These are phyloP conservation scores for Numenius phaeopus DNA, from an alignment of 2,797 vertebrate species.

Conservation along the genomic window DNA sequence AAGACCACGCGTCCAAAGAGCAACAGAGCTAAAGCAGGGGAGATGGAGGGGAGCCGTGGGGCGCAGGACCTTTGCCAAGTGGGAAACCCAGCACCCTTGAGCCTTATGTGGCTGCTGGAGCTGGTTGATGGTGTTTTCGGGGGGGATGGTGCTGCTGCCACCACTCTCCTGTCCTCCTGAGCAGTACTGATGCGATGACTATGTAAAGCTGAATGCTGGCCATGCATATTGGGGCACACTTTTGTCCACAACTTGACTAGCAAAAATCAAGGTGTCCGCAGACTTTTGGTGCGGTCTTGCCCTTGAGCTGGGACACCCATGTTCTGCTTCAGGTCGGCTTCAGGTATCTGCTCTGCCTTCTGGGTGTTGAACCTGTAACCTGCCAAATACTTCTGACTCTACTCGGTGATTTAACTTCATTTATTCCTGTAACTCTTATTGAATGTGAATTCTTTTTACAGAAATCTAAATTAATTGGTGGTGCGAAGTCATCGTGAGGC, in stretches of 20 bases:
- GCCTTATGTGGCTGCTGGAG: not conserved
- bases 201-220: not conserved
- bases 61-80: not conserved
- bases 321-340: not conserved
- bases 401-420: not conserved
- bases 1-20: not conserved
- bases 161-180: not conserved
- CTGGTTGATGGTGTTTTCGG: not conserved
- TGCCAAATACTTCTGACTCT: not conserved
- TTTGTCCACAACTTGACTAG: not conserved
- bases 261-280: not conserved
- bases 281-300: not conserved
- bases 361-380: not conserved
- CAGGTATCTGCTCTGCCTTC: not conserved
- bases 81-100: not conserved
- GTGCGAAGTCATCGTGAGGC: not conserved
- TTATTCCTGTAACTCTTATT: not conserved
- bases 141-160: accelerated
- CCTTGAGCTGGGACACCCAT: not conserved
- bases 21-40: not conserved
- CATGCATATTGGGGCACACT: not conserved
- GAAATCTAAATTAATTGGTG: not conserved
- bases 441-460: not conserved
- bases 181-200: accelerated
- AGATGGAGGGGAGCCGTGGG: not conserved